phyloP scores from a whole-genome alignment of 2,797 vertebrate genomes.

The Varecia variegata region DNA sequence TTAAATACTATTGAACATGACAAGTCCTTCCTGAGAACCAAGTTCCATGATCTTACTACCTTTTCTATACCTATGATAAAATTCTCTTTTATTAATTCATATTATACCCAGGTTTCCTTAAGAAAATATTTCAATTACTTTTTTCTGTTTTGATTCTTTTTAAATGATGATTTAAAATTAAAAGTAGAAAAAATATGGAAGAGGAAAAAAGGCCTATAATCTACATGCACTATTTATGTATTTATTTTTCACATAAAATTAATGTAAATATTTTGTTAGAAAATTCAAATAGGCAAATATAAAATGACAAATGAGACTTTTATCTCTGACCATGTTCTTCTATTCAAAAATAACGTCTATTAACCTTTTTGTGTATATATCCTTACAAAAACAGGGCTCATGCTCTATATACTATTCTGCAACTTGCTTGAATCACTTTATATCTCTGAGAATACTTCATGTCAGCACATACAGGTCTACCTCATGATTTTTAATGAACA shows the following conservation, averaged over 20 bases:
- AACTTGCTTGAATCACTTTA: not conserved
- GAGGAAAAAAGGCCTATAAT: not conserved
- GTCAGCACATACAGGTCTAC: not conserved
- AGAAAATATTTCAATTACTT: not conserved
- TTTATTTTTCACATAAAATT: not conserved
- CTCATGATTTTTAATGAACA: not conserved
- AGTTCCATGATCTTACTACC: not conserved
- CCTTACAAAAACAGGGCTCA: not conserved
- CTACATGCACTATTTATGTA: too few species aligned
- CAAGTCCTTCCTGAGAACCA: not conserved
- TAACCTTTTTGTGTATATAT: not conserved
- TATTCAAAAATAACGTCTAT: not conserved
- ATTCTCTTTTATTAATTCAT: not conserved
- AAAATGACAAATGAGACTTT: not conserved
- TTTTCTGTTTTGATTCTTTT: not conserved
- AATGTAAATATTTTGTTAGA: not conserved
- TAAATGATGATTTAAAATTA: not conserved
- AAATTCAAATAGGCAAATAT: not conserved
- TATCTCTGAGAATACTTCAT: not conserved
- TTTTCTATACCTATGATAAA: not conserved
- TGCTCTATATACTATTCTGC: not conserved
- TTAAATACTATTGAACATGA: not conserved
- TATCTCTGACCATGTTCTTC: not conserved
- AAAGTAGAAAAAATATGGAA: not conserved
- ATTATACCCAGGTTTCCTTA: not conserved